Conservation (phyloP, 2,113 vertebrate species). For the Loxodonta africana region DNA sequence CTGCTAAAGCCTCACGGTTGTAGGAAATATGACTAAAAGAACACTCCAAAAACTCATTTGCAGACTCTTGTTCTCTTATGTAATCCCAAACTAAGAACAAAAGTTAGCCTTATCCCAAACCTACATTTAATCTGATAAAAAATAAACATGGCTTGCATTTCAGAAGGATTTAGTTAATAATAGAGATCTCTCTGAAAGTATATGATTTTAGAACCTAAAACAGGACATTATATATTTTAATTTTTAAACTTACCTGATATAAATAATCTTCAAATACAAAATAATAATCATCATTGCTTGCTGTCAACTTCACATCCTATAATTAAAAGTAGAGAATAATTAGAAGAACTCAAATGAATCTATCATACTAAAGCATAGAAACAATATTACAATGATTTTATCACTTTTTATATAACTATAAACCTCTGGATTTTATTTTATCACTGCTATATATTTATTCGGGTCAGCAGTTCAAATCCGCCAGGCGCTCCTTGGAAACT, state of each 20-base stretch:
- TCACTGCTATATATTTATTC: constrained; percentile 44
- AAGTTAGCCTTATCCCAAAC: constrained; percentile 1
- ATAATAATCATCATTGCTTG: constrained; percentile 99
- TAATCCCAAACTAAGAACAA: neutral
- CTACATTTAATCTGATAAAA: constrained; percentile 5
- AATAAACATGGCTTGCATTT: constrained; percentile 47
- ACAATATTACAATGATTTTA: constrained; percentile 18
- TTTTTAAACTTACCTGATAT: constrained; percentile 94
- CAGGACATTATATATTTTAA: neutral
- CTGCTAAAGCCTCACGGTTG: neutral
- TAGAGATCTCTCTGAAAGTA: neutral
- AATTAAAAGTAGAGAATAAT: constrained; percentile 77
- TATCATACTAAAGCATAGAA: constrained; percentile 34
- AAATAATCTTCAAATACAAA: constrained; percentile 99
- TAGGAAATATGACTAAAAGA: constrained; percentile 17
- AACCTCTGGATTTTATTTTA: constrained; percentile 48
- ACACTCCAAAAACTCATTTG: neutral
- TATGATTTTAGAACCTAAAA: constrained; percentile 45
- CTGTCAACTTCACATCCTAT: constrained; percentile 98
- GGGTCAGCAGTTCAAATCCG: no score
- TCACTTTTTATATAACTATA: neutral
- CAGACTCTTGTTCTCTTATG: neutral
- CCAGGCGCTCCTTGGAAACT: no score
- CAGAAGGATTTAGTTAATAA: constrained; percentile 33
- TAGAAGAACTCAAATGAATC: constrained; percentile 49